Conservation (phyloP, 2,797 vertebrate species). For the Eulemur albifrons region DNA sequence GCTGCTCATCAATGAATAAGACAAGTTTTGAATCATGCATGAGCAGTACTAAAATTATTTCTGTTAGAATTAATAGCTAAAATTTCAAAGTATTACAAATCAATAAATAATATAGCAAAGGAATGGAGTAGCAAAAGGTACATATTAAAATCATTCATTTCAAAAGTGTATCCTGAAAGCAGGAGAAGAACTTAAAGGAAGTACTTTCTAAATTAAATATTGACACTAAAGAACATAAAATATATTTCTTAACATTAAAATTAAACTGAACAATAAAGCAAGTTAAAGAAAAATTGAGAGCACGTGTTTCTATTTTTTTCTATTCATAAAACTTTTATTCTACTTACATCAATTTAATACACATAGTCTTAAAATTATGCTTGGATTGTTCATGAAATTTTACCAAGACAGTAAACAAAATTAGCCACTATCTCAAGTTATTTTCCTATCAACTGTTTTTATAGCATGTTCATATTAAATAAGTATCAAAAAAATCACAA, state of each 20-base stretch:
- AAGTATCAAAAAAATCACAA: not conserved
- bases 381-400: not conserved
- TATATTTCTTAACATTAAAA: constrained; percentile 9
- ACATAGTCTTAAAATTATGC: not conserved
- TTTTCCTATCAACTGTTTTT: not conserved
- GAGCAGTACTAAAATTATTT: not conserved
- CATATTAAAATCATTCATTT: not conserved
- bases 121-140: not conserved
- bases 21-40: not conserved
- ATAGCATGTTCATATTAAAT: not conserved
- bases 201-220: constrained; percentile 3
- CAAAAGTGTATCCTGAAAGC: not conserved
- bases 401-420: constrained; percentile 3
- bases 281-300: not conserved
- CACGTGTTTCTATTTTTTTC: not conserved
- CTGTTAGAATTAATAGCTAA: not conserved
- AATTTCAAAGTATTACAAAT: not conserved
- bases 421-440: not conserved
- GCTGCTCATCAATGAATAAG: not conserved
- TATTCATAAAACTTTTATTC: not conserved
- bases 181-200: not conserved
- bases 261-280: not conserved
- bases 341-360: not conserved
- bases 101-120: not conserved
- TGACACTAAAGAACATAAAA: not conserved